Conservation (phyloP, 64 coral and sea anemone species). For the Porites lutea region DNA sequence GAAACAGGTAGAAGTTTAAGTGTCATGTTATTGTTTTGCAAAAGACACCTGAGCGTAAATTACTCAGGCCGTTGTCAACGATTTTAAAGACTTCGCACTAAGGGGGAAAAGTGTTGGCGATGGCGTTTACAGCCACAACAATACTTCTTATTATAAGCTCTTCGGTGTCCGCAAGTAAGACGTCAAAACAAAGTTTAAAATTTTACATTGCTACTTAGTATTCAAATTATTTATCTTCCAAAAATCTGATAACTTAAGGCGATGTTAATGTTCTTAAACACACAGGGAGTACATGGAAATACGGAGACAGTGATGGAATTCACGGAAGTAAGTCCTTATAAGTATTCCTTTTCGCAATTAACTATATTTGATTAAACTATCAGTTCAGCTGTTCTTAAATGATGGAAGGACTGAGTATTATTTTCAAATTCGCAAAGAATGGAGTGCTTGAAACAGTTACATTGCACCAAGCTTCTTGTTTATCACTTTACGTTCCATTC, state of each 20-base stretch:
- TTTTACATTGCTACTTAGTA: not conserved
- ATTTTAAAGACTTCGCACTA: too few species aligned
- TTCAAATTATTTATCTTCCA: not conserved
- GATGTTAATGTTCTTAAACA: not conserved
- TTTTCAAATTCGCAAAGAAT: too few species aligned
- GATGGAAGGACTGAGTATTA: not conserved
- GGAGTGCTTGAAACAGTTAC: too few species aligned
- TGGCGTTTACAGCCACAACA: not conserved
- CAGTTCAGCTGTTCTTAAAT: not conserved
- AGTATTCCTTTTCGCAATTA: not conserved
- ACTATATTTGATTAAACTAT: not conserved
- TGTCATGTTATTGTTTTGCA: too few species aligned
- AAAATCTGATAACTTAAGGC: not conserved
- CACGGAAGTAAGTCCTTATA: not conserved
- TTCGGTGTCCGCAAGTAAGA: conserved; percentile 18
- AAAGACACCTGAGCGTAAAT: too few species aligned
- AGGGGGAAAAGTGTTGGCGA: not conserved
- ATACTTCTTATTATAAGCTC: not conserved
- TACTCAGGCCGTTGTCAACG: too few species aligned
- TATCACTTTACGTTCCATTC: too few species aligned
- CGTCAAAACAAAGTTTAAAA: not conserved
- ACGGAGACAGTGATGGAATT: conserved; percentile 10
- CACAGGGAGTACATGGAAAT: conserved; percentile 33
- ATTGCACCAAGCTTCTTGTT: too few species aligned
- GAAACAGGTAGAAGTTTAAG: too few species aligned